Evolutionary conservation across 2,888 invertebrate genomes (phyloP).

Genomic region (Spodoptera picta): DNA sequence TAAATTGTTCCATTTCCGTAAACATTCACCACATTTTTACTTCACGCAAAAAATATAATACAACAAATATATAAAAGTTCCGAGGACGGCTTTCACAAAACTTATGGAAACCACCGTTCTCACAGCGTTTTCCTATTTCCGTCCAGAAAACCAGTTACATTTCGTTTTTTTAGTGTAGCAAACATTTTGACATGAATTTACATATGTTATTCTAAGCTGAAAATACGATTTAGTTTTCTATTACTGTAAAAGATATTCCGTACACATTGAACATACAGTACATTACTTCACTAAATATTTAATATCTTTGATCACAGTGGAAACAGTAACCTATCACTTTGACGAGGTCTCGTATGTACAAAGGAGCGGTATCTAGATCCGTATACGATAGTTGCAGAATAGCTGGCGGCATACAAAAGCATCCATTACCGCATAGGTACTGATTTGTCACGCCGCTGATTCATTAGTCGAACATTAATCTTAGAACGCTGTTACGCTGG

Average conservation of each 20-base stretch:
- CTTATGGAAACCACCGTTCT: conserved; percentile 26
- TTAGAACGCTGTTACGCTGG: conserved; percentile 69
- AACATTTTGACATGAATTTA: not conserved
- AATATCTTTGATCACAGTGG: conserved; percentile 10
- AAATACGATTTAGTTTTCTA: not conserved
- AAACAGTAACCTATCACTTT: conserved; percentile 17
- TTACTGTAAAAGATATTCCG: not conserved
- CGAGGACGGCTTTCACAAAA: conserved; percentile 18
- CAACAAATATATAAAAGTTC: conserved; percentile 31
- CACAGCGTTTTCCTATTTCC: conserved; percentile 31
- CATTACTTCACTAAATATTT: conserved; percentile 6
- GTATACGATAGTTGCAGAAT: conserved; percentile 38
- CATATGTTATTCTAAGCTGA: conserved; percentile 1
- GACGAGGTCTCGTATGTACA: conserved; percentile 21
- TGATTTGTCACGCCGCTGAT: conserved; percentile 85
- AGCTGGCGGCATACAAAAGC: conserved; percentile 46
- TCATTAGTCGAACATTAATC: conserved; percentile 83
- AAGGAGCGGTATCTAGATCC: conserved; percentile 17
- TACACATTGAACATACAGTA: not conserved
- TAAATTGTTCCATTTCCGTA: conserved; percentile 17
- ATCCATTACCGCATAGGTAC: conserved; percentile 63
- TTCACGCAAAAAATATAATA: conserved; percentile 15
- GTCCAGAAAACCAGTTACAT: conserved; percentile 7
- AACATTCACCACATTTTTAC: conserved; percentile 13
- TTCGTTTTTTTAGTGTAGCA: conserved; percentile 11